A percentile compares a stretch with the other conserved stretches of the same genome.
Evolutionary conservation across 53 echinoderm and acorn worm species (phyloP).

Genomic region (Astropecten irregularis): DNA sequence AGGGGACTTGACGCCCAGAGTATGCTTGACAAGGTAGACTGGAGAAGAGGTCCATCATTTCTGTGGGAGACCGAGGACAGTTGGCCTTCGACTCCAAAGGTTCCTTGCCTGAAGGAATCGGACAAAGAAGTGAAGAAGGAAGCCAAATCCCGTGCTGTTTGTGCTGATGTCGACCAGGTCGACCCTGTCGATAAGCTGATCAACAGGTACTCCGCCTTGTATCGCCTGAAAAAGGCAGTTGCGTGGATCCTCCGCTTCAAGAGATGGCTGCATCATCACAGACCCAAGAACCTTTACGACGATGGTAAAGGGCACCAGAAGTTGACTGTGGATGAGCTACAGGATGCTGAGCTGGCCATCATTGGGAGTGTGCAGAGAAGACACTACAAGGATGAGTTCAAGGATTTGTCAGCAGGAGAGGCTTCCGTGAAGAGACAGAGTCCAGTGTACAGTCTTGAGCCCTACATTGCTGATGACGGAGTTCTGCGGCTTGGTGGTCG

Average conservation of each 20-base stretch:
- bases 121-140: constrained; percentile 10
- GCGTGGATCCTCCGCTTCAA: constrained; percentile 29
- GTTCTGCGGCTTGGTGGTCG: constrained; percentile 44
- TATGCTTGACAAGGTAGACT: constrained; percentile 1
- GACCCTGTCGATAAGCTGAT: neutral
- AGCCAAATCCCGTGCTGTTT: neutral
- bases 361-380: constrained; percentile 33
- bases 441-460: constrained; percentile 19
- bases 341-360: constrained; percentile 49
- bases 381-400: constrained; percentile 5
- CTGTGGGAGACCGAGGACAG: neutral
- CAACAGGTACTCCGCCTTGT: constrained; percentile 12
- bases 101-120: neutral
- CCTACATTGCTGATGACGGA: constrained; percentile 15
- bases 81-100: constrained; percentile 15
- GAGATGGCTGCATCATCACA: neutral
- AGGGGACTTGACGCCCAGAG: constrained; percentile 16
- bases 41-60: constrained; percentile 48
- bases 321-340: constrained; percentile 35
- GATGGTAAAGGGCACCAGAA: neutral
- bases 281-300: neutral
- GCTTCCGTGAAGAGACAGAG: neutral
- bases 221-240: constrained; percentile 5
- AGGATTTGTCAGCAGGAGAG: neutral
- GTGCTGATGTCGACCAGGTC: neutral